Evolutionary conservation across 2,797 vertebrate genomes (phyloP), one percentile per base, ranked within the genome.

Genomic region (Todus mexicanus): DNA sequence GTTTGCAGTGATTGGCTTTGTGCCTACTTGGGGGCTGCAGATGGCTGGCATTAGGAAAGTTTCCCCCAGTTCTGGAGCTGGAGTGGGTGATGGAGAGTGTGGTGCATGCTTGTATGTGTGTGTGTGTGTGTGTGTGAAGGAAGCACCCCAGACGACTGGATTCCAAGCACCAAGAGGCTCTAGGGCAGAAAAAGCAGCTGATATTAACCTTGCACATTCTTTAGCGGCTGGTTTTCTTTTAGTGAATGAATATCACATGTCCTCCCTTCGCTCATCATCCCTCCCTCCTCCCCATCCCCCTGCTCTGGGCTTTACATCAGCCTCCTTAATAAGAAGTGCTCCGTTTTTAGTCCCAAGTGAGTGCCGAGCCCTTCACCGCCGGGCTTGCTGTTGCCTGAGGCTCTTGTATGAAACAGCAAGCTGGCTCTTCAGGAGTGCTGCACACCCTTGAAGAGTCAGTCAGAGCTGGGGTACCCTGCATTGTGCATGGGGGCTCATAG

Each of bases 231-330:
- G 23, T 81, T 92, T 92, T 78, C 92, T 87, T 94, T 91, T 87
- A 76, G 73, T 96, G 95, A 94, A 95, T 95, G 96, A 92, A 48
- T 86, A 93, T 95, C 89, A 92, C 92, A 74, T 79, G 84, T 92
- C 75, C 50, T 96, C 38, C 47, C 57, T 87, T 89, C 3, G 6
- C 13, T 19, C 84, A 93, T 96, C 80, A 79, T 76, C 33, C 42
- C 43, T 15, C 35, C 31, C 25, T 63, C 33, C 50, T 43, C 20
- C 42, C 43, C 31, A 1, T 35, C 53, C 31, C 56, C 57, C 61
- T 66, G 65, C 54, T 85, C 76, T 86, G 70, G 63, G 90, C 70
- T 88, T 94, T 92, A 80, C 82, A 93, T 91, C 95, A 95, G 78
- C 82, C 56, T 95, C 63, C 79, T 94, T 94, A 93, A 96, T 95